Percentiles rank a stretch among this genome's conserved stretches.
Evolutionary conservation across 2,113 vertebrate genomes (phyloP).

Genomic region (Vireo altiloquus): DNA sequence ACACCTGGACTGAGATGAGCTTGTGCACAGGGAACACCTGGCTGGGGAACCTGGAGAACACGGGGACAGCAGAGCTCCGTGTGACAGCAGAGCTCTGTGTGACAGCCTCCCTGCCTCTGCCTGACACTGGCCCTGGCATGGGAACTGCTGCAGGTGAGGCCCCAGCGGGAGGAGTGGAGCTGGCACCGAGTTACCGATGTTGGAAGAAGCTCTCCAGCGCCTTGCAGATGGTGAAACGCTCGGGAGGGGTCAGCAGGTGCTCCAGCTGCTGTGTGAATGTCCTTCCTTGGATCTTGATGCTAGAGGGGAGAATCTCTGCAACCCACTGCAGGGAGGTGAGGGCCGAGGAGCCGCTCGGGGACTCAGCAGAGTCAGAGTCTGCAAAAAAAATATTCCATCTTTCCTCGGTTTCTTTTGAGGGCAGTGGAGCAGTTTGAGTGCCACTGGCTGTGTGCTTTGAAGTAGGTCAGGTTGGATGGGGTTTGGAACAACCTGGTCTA

Average conservation of each 20-base stretch:
- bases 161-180: background rate
- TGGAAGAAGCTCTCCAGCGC: constrained; percentile 97
- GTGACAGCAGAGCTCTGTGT: background rate
- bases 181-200: constrained; percentile 80
- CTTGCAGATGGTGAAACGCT: constrained; percentile 90
- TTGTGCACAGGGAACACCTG: background rate
- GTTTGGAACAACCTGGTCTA: background rate
- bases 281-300: constrained; percentile 92
- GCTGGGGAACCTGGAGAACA: background rate
- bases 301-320: constrained; percentile 93
- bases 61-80: background rate
- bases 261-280: constrained; percentile 98
- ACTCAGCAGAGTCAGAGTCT: constrained; percentile 84
- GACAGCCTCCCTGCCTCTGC: background rate
- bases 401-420: background rate
- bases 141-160: background rate
- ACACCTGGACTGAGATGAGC: background rate
- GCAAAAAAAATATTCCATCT: background rate
- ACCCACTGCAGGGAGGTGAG: constrained; percentile 98
- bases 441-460: background rate
- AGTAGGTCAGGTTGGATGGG: background rate
- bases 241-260: constrained; percentile 90
- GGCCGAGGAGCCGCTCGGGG: constrained; percentile 79
- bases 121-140: rapidly evolving
- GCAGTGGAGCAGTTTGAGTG: background rate